phyloP scores from a whole-genome alignment of 2,113 vertebrate genomes.

The Passer domesticus region DNA sequence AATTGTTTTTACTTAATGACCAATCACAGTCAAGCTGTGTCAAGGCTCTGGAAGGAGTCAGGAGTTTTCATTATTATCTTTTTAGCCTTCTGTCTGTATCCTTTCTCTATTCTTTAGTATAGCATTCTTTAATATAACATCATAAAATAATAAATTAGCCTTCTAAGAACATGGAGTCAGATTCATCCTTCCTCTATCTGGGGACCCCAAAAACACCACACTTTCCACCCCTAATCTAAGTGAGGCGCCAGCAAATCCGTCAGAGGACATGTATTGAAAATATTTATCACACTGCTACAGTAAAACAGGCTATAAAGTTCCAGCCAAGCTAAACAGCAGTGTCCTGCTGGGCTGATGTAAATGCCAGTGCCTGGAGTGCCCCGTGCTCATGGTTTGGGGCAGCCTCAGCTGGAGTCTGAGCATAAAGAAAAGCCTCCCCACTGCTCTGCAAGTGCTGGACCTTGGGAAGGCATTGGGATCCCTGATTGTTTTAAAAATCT shows the following conservation, averaged over 20 bases:
- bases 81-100: too few relatives aligned
- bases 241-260: background rate
- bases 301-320: background rate
- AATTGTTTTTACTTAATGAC: too few relatives aligned
- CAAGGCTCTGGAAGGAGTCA: too few relatives aligned
- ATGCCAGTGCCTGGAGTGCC: background rate
- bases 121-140: too few relatives aligned
- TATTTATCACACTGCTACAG: background rate
- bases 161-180: too few relatives aligned
- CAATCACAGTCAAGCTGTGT: too few relatives aligned
- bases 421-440: background rate
- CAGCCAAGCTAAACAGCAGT: background rate
- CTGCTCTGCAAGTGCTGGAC: background rate
- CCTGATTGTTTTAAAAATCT: background rate
- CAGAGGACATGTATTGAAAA: background rate
- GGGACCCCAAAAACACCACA: too few relatives aligned
- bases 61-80: too few relatives aligned
- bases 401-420: background rate
- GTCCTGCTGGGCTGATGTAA: background rate
- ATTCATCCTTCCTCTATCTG: too few relatives aligned
- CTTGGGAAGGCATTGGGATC: background rate
- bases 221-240: background rate
- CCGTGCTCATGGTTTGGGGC: background rate
- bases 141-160: too few relatives aligned
- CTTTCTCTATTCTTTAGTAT: too few relatives aligned